Base-by-base conservation (phyloP, 2,888 invertebrate genomes). In the Thymelicus acteon region DNA sequence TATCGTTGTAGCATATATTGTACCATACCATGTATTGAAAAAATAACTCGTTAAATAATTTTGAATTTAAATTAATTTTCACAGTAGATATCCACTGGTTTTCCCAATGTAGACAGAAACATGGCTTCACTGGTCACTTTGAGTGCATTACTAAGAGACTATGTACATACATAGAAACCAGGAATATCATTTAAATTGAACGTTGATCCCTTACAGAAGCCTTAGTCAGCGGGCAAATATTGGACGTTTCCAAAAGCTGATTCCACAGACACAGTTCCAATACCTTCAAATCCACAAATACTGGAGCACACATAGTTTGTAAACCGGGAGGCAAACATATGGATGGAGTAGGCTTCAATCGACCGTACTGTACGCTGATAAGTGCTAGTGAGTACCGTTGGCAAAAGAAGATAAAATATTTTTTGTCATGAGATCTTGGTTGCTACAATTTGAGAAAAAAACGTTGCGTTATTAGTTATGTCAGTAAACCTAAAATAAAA, bases 311-410 rank as follows among this genome's bases (percentile, higher is more conserved):
- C 52, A 60, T 67, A 60, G 60, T 60, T 68, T 68, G 52, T 61
- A 68, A 68, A 68, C 60, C 67, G 61, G 54, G 65, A 39, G 67
- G 79, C 80, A 82, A 84, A 87, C 83, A 87, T 85, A 85, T 82
- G 82, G 82, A 80, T 79, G 80, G 80, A 79, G 79, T 77, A 80
- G 77, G 78, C 83, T 76, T 48, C 69, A 90, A 90, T 91, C 86
- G 89, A 85, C 82, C 88, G 86, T 84, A 82, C 82, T 80, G 78
- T 82, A 77, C 80, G 80, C 80, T 81, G 83, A 82, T 84, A 85
- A 87, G 84, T 86, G 82, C 78, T 75, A 75, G 77, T 63, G 54
- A 37, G 62, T 68, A 68, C 24, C 19, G 62, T 47, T 19, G 4
- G 57, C 44, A 68, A 6, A 57, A 47, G 62, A 61, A 54, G 12